Conservation (phyloP, 2,888 invertebrate species). For the Philaethria dido region DNA sequence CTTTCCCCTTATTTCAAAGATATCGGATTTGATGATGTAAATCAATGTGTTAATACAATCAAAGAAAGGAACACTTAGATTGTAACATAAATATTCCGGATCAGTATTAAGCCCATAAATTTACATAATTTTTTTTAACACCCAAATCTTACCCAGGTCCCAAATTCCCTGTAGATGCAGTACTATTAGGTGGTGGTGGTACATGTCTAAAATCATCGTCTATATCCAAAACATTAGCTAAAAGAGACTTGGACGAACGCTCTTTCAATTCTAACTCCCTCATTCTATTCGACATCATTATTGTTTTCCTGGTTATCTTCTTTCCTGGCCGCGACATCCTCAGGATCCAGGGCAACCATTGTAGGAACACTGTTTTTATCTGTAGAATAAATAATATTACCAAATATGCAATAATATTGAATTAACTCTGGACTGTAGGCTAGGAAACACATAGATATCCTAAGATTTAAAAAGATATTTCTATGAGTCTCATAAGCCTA, state of each 20-base stretch:
- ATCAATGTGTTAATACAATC: no score
- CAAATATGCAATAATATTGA: background rate
- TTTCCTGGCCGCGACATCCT: conserved; percentile 98
- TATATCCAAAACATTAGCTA: conserved; percentile 97
- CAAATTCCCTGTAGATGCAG: conserved; percentile 85
- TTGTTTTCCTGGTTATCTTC: conserved; percentile 95
- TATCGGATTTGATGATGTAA: no score
- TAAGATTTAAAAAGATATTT: no score
- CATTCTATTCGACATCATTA: conserved; percentile 95
- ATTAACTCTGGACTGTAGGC: no score
- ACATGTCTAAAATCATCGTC: conserved; percentile 96
- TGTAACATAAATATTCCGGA: no score
- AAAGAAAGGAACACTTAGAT: no score
- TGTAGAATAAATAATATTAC: conserved; percentile 62
- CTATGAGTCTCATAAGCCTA: no score
- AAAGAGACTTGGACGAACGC: conserved; percentile 95
- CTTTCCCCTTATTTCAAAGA: no score
- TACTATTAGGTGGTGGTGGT: conserved; percentile 85
- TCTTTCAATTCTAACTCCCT: conserved; percentile 96
- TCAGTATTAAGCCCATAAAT: no score
- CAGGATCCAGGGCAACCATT: conserved; percentile 98
- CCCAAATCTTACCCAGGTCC: conserved; percentile 83
- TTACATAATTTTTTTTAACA: no score
- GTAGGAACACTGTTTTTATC: conserved; percentile 97
- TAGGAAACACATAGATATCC: no score